Base-by-base conservation (phyloP, 1,140 invertebrate species). In the Saccostrea glomerata region DNA sequence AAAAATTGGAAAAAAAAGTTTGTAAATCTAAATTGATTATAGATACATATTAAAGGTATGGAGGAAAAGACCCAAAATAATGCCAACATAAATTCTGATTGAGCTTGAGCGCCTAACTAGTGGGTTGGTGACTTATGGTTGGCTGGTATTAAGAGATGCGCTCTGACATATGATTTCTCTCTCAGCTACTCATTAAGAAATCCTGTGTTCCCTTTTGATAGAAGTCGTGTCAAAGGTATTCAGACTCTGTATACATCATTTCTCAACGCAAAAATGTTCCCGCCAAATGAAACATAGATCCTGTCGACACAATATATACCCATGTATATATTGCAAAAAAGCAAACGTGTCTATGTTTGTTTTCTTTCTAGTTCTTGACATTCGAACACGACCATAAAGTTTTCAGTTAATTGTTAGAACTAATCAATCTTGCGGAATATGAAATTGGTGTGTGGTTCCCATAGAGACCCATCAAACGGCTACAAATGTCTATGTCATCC, bases 101-200 rank as follows among this genome's bases (percentile, higher is more conserved):
- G n/a, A 20, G 58, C 47, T 63, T 63, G n/a, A 63, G 17, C 17
- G 13, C n/a, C n/a, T 63, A 20, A 63, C n/a, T n/a, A 6, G 58
- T 63, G 17, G 58, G 58, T 63, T 63, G 58, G 17, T 63, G 58
- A 77, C 70, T 77, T 77, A 77, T 77, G 30, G 70, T 30, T 25
- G 70, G 25, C 23, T 30, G 25, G 23, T 17, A 25, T 25, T 15
- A 25, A 77, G 70, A 77, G 25, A 77, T 77, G 23, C 30, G 30
- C 25, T 30, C 70, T 77, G 70, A 77, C 70, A 77, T 77, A 77
- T 77, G 70, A 77, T 25, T 77, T 25, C 66, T 77, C 25, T 77
- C 70, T 30, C 23, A 77, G 25, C 70, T 15, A 15, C 70, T 77
- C 70, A 77, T 77, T 77, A 77, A 77, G 70, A 36, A 30, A 36